phyloP scores from a whole-genome alignment of 2,797 vertebrate species.

The Microcaecilia unicolor region DNA sequence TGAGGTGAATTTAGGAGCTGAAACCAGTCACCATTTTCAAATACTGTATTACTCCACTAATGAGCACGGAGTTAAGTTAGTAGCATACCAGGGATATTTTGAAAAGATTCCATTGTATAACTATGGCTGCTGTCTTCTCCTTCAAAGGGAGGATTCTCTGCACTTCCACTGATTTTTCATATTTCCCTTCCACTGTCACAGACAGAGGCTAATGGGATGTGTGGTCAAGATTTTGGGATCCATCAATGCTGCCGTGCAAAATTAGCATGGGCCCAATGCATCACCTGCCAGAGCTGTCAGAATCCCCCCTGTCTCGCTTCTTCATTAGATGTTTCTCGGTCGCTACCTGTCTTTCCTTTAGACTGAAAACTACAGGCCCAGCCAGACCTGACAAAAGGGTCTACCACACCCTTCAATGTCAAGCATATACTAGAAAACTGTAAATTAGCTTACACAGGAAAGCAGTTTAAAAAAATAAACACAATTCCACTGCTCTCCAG shows the following conservation, averaged over 20 bases:
- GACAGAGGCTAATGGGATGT: slow-evolving; percentile 97
- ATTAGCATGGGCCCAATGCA: slow-evolving; percentile 89
- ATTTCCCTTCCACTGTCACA: slow-evolving; percentile 87
- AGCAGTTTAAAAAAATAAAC: slow-evolving; percentile 59
- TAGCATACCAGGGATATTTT: slow-evolving; percentile 59
- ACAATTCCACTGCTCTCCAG: slow-evolving; percentile 47
- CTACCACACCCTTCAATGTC: slow-evolving; percentile 77
- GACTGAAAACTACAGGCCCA: slow-evolving; percentile 43
- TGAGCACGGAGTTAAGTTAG: slow-evolving; percentile 66
- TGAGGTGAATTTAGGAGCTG: no score
- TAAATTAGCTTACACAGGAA: slow-evolving; percentile 66
- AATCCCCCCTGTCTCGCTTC: slow-evolving; percentile 58
- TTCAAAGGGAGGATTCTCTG: slow-evolving; percentile 46
- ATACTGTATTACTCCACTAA: background rate
- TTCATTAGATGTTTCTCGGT: slow-evolving; percentile 77
- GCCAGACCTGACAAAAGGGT: slow-evolving; percentile 51
- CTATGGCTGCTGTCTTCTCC: slow-evolving; percentile 49
- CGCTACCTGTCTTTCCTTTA: slow-evolving; percentile 67
- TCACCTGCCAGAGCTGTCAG: slow-evolving; percentile 98
- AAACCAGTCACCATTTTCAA: background rate
- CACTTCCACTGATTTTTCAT: slow-evolving; percentile 51
- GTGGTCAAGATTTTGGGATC: slow-evolving; percentile 98
- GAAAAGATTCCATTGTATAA: slow-evolving; percentile 49
- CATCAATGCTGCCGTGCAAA: slow-evolving; percentile 86
- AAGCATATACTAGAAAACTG: slow-evolving; percentile 56